Evolutionary conservation across 1,140 invertebrate species (phyloP).

Genomic region (Conopomorpha cramerella): DNA sequence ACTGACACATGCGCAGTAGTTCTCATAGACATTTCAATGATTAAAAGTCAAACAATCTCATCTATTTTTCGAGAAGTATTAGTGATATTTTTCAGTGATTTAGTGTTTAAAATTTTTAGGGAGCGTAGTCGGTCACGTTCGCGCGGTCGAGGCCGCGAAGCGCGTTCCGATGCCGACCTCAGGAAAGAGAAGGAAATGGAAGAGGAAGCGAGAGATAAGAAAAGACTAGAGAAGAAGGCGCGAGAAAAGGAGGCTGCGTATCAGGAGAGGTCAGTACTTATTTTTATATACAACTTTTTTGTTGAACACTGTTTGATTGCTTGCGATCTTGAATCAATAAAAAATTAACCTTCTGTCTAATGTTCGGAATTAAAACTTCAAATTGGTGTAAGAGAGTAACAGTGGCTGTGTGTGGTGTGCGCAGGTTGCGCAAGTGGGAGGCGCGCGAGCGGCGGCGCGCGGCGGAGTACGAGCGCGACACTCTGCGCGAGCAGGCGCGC

Average conservation of each 20-base stretch:
- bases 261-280: constrained; percentile 75
- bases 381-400: background rate
- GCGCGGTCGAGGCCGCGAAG: constrained; percentile 28
- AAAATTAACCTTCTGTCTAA: background rate
- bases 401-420: background rate
- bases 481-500: constrained; percentile 80
- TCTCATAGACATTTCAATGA: too few relatives aligned
- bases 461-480: constrained; percentile 92
- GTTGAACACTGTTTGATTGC: too few relatives aligned
- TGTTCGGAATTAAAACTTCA: background rate
- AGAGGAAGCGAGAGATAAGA: constrained; percentile 88
- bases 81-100: too few relatives aligned
- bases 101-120: too few relatives aligned
- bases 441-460: constrained; percentile 88
- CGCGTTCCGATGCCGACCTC: constrained; percentile 28
- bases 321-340: too few relatives aligned
- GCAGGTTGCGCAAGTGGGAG: constrained; percentile 85
- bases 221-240: constrained; percentile 87
- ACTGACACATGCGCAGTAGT: too few relatives aligned
- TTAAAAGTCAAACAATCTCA: too few relatives aligned
- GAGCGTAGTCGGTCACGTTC: constrained; percentile 19
- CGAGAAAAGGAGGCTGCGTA: constrained; percentile 93
- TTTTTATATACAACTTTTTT: too few relatives aligned
- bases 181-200: constrained; percentile 85
- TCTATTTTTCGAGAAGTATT: too few relatives aligned